phyloP scores from a whole-genome alignment of 1,140 invertebrate genomes.

The Dendrolimus punctatus region DNA sequence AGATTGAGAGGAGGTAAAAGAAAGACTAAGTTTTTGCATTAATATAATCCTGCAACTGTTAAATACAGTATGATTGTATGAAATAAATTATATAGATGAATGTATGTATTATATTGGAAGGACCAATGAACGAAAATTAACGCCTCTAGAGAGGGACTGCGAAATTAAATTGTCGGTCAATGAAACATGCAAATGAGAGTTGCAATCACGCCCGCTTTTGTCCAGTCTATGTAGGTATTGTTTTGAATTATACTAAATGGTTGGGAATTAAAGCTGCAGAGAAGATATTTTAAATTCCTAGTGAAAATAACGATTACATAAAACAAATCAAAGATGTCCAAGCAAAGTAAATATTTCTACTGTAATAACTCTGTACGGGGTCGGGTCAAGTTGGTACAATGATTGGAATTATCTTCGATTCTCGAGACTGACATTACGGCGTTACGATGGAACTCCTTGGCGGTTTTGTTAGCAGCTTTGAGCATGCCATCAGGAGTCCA shows the following conservation, averaged over 20 bases:
- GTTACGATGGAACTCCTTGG: too few relatives aligned
- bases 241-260: constrained; percentile 13
- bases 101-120: constrained; percentile 13
- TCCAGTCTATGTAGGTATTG: constrained; percentile 23
- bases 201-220: constrained; percentile 41
- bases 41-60: background rate
- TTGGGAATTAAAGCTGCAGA: constrained; percentile 1
- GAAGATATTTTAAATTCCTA: too few relatives aligned
- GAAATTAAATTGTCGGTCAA: constrained; percentile 44
- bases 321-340: too few relatives aligned
- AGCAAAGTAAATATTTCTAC: too few relatives aligned
- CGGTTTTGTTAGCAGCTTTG: too few relatives aligned
- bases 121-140: constrained; percentile 33
- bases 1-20: constrained; percentile 2
- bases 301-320: too few relatives aligned
- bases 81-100: constrained; percentile 15
- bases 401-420: too few relatives aligned
- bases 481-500: too few relatives aligned
- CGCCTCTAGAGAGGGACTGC: constrained; percentile 22
- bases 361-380: too few relatives aligned
- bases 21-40: background rate
- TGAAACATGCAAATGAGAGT: constrained; percentile 44
- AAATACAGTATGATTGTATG: constrained; percentile 2
- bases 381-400: too few relatives aligned
- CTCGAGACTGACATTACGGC: too few relatives aligned